phyloP scores from a whole-genome alignment of 2,113 vertebrate genomes.

The Sorex fumeus region DNA sequence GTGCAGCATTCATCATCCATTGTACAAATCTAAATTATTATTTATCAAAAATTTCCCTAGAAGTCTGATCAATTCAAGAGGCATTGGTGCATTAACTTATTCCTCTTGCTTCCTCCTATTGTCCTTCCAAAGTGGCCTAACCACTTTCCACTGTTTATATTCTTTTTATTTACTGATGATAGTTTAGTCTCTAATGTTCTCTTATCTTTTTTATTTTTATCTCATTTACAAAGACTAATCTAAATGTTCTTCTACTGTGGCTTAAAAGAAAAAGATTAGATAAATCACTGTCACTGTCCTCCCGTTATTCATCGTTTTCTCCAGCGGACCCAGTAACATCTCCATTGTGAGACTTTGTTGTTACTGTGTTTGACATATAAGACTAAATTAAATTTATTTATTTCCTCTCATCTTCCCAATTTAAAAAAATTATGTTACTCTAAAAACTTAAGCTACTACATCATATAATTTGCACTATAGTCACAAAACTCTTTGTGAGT shows the following conservation, averaged over 20 bases:
- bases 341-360: too few relatives aligned
- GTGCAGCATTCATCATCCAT: not conserved
- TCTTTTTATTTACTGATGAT: conserved; percentile 32
- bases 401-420: not conserved
- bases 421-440: conserved; percentile 1
- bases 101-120: conserved; percentile 33
- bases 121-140: not conserved
- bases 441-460: not conserved
- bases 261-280: not conserved
- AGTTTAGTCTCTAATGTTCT: conserved; percentile 60
- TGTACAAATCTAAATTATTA: conserved; percentile 46
- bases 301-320: too few relatives aligned
- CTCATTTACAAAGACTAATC: conserved; percentile 32
- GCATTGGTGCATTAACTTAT: not conserved
- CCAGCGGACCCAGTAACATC: too few relatives aligned
- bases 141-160: conserved; percentile 23
- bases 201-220: conserved; percentile 56
- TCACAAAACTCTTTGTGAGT: not conserved
- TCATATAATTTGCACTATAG: not conserved
- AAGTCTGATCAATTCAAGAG: not conserved
- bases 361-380: too few relatives aligned
- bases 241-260: not conserved
- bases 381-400: conserved; percentile 41
- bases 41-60: not conserved
- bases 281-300: too few relatives aligned